Evolutionary conservation across 1,140 invertebrate genomes (phyloP).

Genomic region (Mizuhopecten yessoensis): DNA sequence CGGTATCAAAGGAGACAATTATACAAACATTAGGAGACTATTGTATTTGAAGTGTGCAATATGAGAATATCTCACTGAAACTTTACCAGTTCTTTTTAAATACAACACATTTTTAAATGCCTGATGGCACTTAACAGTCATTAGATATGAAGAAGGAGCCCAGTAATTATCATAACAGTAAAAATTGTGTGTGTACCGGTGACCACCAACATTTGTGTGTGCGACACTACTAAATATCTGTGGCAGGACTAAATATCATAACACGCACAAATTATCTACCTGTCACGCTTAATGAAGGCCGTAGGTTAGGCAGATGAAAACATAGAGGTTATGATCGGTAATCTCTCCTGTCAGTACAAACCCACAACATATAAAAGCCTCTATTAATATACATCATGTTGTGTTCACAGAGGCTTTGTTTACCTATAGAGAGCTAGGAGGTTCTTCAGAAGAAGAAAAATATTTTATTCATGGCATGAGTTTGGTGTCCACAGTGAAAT

Average conservation of each 20-base stretch:
- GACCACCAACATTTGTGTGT: not conserved
- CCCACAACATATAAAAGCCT: not conserved
- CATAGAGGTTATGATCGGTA: not conserved
- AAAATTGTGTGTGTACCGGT: not conserved
- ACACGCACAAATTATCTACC: slow-evolving; percentile 25
- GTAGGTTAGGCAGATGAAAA: not conserved
- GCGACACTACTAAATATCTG: too few species aligned
- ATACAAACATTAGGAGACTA: not conserved
- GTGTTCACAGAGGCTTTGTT: not conserved
- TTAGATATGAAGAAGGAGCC: not conserved
- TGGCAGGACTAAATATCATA: not conserved
- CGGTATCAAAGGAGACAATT: not conserved
- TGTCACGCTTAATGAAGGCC: not conserved
- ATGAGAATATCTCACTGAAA: not conserved
- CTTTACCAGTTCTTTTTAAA: not conserved
- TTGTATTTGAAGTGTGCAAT: not conserved
- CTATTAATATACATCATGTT: not conserved
- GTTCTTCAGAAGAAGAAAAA: too few species aligned
- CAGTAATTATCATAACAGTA: not conserved
- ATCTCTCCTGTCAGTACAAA: not conserved
- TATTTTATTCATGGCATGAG: too few species aligned
- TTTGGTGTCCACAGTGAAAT: too few species aligned
- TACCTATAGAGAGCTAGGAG: not conserved
- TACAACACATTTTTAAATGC: slow-evolving; percentile 19
- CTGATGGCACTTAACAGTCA: not conserved